These are phyloP conservation scores for Neomorphus geoffroyi DNA, from an alignment of 2,797 vertebrate species.

Conservation along the genomic window DNA sequence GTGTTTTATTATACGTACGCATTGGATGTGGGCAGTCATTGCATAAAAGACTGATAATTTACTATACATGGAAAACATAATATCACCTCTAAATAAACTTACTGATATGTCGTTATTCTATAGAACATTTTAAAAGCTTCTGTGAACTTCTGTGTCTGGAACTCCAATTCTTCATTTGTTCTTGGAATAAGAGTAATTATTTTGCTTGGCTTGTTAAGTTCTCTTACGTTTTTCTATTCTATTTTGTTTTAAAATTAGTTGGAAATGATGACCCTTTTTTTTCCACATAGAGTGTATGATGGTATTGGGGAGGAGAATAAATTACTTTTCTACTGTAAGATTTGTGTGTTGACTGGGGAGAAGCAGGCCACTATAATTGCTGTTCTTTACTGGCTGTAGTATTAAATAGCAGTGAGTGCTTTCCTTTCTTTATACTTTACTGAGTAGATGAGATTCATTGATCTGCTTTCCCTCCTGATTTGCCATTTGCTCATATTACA, in stretches of 20 bases:
- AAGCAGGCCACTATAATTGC: background rate
- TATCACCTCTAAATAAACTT: background rate
- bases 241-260: background rate
- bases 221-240: background rate
- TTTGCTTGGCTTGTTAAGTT: background rate
- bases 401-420: background rate
- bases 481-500: background rate
- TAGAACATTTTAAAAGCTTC: background rate
- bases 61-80: background rate
- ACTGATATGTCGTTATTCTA: background rate
- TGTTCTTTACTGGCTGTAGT: background rate
- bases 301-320: background rate
- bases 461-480: constrained; percentile 14
- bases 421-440: constrained; percentile 24
- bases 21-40: background rate
- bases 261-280: background rate
- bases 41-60: background rate
- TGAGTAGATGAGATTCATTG: constrained; percentile 29
- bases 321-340: background rate
- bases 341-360: background rate
- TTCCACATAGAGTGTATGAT: background rate
- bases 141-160: background rate
- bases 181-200: background rate
- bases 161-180: background rate
- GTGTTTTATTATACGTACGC: background rate